Percentiles rank a stretch among this genome's conserved stretches.
phyloP scores from a whole-genome alignment of 1,140 invertebrate genomes.

The Trinorchestia longiramus region DNA sequence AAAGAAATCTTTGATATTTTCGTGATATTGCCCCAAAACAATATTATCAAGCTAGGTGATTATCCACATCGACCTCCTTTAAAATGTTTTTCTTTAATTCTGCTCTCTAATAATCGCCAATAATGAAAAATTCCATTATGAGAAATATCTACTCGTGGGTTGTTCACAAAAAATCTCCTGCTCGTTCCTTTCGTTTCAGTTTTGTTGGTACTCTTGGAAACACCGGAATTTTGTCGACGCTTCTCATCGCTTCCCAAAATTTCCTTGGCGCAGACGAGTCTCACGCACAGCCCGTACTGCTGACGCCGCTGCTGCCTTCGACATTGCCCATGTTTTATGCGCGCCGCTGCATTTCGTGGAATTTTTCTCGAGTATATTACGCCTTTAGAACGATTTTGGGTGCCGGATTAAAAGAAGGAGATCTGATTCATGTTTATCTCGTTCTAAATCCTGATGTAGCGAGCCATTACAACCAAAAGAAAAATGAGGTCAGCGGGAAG shows the following conservation, averaged over 20 bases:
- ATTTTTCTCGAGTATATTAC: slow-evolving; percentile 42
- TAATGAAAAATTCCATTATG: background rate
- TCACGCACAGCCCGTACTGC: background rate
- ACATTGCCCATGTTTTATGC: slow-evolving; percentile 41
- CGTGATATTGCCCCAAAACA: too few relatives aligned
- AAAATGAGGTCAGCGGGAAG: background rate
- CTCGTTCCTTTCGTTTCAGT: background rate
- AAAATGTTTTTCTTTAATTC: too few relatives aligned
- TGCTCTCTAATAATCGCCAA: too few relatives aligned
- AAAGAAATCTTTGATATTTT: too few relatives aligned
- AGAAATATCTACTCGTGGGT: background rate
- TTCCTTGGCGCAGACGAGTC: background rate
- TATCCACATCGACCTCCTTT: too few relatives aligned
- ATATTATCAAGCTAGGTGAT: too few relatives aligned
- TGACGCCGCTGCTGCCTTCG: slow-evolving; percentile 44
- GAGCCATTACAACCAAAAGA: background rate
- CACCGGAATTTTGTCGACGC: background rate
- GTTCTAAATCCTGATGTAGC: background rate
- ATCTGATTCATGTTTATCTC: slow-evolving; percentile 20
- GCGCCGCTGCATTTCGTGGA: background rate
- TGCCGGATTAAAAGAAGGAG: slow-evolving; percentile 32
- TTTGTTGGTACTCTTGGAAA: background rate
- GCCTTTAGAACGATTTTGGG: slow-evolving; percentile 28
- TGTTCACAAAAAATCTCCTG: background rate
- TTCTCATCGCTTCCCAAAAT: background rate